Conservation (phyloP, 2,888 invertebrate species). For the Melieria picta region DNA sequence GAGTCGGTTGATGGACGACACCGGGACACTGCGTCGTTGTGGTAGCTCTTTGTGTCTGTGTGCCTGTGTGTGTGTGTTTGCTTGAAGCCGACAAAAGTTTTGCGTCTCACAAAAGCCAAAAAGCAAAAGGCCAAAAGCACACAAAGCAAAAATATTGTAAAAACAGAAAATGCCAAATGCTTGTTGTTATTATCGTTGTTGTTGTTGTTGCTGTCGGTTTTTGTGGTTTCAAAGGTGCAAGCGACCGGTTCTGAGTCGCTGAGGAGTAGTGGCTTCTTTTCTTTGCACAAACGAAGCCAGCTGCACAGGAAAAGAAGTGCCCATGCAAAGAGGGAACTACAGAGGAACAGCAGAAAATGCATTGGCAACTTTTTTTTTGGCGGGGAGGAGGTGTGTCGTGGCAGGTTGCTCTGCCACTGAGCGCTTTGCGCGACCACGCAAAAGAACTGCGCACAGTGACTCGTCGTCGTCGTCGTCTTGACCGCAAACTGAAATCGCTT, state of each 20-base stretch:
- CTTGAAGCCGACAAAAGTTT: constrained; percentile 18
- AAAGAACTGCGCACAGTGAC: no score
- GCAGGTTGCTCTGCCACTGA: no score
- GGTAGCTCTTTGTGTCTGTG: neutral
- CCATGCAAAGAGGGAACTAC: neutral
- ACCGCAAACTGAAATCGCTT: no score
- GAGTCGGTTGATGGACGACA: neutral
- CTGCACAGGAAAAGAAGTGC: no score
- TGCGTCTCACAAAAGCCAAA: neutral
- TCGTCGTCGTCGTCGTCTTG: no score
- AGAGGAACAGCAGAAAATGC: neutral
- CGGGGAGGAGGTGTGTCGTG: no score
- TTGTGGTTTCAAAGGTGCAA: constrained; percentile 24
- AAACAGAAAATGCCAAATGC: constrained; percentile 9
- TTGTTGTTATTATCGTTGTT: no score
- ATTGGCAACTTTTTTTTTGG: no score
- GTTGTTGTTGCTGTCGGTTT: no score
- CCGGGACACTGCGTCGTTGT: neutral
- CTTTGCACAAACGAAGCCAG: neutral
- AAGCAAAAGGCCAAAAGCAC: constrained; percentile 17
- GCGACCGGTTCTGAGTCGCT: constrained; percentile 27
- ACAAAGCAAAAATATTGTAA: constrained; percentile 2
- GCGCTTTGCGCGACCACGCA: no score
- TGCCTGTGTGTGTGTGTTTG: neutral
- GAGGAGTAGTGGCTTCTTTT: neutral